Base-by-base conservation (phyloP, 1,140 invertebrate species). In the Calliopsis andreniformis region DNA sequence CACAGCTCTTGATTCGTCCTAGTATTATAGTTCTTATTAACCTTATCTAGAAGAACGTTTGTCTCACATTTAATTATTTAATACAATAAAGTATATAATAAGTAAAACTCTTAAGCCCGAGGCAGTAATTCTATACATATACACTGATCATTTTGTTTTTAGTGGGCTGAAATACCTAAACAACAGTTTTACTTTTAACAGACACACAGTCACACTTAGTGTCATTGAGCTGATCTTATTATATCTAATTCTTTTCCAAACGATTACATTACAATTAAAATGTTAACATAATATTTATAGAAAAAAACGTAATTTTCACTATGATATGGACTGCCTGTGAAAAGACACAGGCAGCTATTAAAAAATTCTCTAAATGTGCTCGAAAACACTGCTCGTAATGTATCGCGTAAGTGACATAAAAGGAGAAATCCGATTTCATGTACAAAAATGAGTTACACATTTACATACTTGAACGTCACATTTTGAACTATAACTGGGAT, bases 181-280 rank as follows among this genome's bases (percentile, higher is more conserved):
- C 80, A 83, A 82, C 78, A 76, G 58, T 83, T 84, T 78, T 79
- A 70, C 64, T 82, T n/a, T 85, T 75, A 86, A 87, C 79, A 83
- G 82, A 86, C 78, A 79, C 68, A 84, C 86, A 83, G 75, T 88
- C 85, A 87, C 71, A 84, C 81, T 87, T 88, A 85, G 83, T 87
- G 87, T 91, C 88, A 88, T 90, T 91, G 89, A 90, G 89, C 88
- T 88, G 87, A 87, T 88, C 82, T 89, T 87, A 87, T 88, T 86
- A 88, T 72, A 86, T 79, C 71, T 83, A 73, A 58, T 83, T 64
- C 47, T 25, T 79, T 76, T 58, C 3, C 12, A 16, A 79, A 79
- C 64, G 76, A 55, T 69, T 49, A 61, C 49, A 39, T 69, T 69
- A 68, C 3, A 79, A 35, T 39, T 16, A 28, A 72, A 76, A 83